A percentile compares a stretch with the other conserved stretches of the same genome.
Evolutionary conservation across 2,888 invertebrate species (phyloP).

Genomic region (Pegoplata infirma): DNA sequence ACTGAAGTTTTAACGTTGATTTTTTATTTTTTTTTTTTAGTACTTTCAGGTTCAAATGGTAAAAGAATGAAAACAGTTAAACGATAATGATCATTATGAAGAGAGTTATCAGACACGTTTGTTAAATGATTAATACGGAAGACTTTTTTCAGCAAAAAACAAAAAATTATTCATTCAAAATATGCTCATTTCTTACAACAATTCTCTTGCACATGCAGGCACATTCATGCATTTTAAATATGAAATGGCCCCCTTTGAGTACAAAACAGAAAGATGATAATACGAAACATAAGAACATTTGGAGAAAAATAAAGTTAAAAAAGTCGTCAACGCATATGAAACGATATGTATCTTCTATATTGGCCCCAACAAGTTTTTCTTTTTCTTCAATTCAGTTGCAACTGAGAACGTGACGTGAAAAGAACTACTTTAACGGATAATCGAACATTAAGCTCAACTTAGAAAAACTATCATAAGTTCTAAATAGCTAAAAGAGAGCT

Average conservation of each 20-base stretch:
- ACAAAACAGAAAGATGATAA: not conserved
- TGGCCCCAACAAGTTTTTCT: constrained; percentile 53
- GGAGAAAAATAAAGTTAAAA: constrained; percentile 24
- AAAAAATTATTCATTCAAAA: constrained; percentile 15
- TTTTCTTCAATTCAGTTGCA: constrained; percentile 60
- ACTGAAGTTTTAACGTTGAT: not conserved
- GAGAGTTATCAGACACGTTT: not conserved
- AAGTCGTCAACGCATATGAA: constrained; percentile 56
- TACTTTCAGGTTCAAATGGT: constrained; percentile 34
- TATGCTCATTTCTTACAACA: constrained; percentile 9
- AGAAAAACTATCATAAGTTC: not conserved
- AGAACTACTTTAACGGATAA: constrained; percentile 55
- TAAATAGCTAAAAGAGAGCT: not conserved
- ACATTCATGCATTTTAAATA: not conserved
- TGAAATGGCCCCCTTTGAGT: not conserved
- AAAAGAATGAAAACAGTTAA: constrained; percentile 45
- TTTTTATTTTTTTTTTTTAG: not conserved
- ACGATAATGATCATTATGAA: constrained; percentile 22
- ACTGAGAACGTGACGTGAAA: constrained; percentile 56
- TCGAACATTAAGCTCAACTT: constrained; percentile 26
- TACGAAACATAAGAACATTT: constrained; percentile 38
- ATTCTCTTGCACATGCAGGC: not conserved
- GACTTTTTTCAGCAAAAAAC: constrained; percentile 37
- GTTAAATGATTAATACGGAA: constrained; percentile 33
- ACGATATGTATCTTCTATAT: constrained; percentile 46